Evolutionary conservation across 2,888 invertebrate species (phyloP).

Genomic region (Dolichomitus sp.): DNA sequence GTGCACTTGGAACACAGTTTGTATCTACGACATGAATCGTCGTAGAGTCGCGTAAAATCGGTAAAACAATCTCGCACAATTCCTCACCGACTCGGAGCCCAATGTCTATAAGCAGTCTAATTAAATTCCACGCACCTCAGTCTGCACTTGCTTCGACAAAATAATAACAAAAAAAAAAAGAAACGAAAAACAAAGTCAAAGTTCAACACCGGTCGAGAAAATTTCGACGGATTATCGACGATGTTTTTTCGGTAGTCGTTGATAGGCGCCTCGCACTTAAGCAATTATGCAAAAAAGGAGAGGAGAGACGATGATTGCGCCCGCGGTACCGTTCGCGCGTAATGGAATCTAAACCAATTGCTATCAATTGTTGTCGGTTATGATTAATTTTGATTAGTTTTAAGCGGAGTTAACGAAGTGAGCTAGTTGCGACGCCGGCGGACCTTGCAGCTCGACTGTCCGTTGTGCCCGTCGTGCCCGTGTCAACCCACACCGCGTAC

Average conservation of each 20-base stretch:
- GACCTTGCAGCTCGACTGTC: conserved; percentile 80
- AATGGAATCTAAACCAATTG: conserved; percentile 85
- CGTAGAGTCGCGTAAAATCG: not conserved
- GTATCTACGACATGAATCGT: not conserved
- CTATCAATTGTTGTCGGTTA: conserved; percentile 85
- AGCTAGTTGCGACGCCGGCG: conserved; percentile 75
- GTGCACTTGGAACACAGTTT: not conserved
- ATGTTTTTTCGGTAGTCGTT: conserved; percentile 54
- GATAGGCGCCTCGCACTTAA: conserved; percentile 36
- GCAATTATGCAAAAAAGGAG: conserved; percentile 34
- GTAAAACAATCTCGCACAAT: not conserved
- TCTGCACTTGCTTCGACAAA: not conserved
- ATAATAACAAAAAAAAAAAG: not conserved
- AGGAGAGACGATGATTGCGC: conserved; percentile 63
- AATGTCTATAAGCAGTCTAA: not conserved
- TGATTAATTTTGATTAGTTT: conserved; percentile 85
- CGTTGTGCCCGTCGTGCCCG: conserved; percentile 52
- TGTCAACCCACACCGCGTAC: conserved; percentile 59
- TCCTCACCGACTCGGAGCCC: not conserved
- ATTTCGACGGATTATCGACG: not conserved
- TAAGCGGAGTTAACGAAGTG: conserved; percentile 83
- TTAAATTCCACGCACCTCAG: conserved; percentile 2
- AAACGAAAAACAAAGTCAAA: conserved; percentile 3
- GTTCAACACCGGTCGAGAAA: conserved; percentile 1
- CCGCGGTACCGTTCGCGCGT: conserved; percentile 66